These are phyloP conservation scores for Drosophila bunnanda DNA, from an alignment of 2,888 invertebrate species.

Conservation along the genomic window DNA sequence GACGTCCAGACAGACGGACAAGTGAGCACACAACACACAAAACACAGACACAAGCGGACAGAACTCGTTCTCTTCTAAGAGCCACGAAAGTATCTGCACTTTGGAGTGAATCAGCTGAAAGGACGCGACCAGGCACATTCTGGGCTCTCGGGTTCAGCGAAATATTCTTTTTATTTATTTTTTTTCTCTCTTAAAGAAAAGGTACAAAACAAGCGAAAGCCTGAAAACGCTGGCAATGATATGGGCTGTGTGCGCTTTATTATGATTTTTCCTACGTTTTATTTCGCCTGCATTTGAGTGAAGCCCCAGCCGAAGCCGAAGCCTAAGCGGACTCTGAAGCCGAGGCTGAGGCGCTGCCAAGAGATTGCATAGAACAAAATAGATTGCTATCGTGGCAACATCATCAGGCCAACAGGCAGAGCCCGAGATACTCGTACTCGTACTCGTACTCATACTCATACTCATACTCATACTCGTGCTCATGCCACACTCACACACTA, in stretches of 20 bases:
- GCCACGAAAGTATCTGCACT: constrained; percentile 55
- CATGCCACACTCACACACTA: constrained; percentile 28
- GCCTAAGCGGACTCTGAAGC: constrained; percentile 23
- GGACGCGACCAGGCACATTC: constrained; percentile 61
- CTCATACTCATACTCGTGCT: constrained; percentile 30
- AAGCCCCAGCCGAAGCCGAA: constrained; percentile 49
- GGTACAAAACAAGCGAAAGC: constrained; percentile 27
- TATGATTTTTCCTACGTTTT: constrained; percentile 54
- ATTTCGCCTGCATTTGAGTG: constrained; percentile 51
- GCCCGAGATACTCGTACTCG: constrained; percentile 43
- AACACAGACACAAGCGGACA: constrained; percentile 8
- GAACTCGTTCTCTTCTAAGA: constrained; percentile 39
- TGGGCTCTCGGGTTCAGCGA: constrained; percentile 57
- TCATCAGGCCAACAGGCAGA: constrained; percentile 71
- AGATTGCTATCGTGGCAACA: constrained; percentile 81
- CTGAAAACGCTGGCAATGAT: constrained; percentile 63
- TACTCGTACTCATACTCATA: constrained; percentile 37
- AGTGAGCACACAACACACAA: constrained; percentile 50
- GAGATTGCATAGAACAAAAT: constrained; percentile 77
- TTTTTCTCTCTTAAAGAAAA: constrained; percentile 2
- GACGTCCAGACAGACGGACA: constrained; percentile 51
- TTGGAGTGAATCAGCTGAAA: constrained; percentile 74
- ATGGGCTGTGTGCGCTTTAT: constrained; percentile 63
- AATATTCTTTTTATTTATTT: background rate
- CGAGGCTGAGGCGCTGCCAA: constrained; percentile 46